These are phyloP conservation scores for Galendromus occidentalis DNA, from an alignment of 1,140 invertebrate species.

Conservation along the genomic window DNA sequence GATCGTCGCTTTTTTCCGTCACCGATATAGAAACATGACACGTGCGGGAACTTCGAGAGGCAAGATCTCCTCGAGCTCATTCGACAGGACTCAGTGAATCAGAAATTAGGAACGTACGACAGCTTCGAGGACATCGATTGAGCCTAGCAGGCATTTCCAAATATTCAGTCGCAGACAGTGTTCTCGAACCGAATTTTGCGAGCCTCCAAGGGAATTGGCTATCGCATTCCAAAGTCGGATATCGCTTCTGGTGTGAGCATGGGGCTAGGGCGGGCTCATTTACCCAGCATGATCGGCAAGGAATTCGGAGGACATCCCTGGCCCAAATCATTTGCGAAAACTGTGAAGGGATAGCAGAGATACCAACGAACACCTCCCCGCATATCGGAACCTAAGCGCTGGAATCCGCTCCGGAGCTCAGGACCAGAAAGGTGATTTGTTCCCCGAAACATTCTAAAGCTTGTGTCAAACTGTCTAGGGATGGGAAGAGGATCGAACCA, in stretches of 20 bases:
- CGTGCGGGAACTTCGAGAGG: not conserved
- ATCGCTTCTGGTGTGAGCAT: conserved; percentile 38
- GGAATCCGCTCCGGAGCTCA: too few species aligned
- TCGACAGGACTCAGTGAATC: not conserved
- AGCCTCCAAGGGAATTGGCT: conserved; percentile 89
- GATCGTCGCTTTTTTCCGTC: too few species aligned
- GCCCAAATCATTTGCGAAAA: conserved; percentile 72
- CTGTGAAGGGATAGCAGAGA: conserved; percentile 35
- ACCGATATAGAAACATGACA: too few species aligned
- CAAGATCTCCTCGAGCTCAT: not conserved
- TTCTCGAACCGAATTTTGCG: conserved; percentile 74
- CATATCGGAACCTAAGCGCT: not conserved
- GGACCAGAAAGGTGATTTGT: too few species aligned
- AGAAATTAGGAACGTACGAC: not conserved
- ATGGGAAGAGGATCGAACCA: not conserved
- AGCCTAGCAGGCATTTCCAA: conserved; percentile 90
- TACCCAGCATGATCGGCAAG: conserved; percentile 46
- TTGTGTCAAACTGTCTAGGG: not conserved
- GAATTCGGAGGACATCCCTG: conserved; percentile 60
- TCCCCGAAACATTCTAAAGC: too few species aligned
- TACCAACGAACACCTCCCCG: conserved; percentile 28
- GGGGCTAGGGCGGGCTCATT: conserved; percentile 19
- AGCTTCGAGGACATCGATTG: conserved; percentile 51
- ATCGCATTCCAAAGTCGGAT: conserved; percentile 59
- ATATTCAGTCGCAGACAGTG: conserved; percentile 52